These are phyloP conservation scores for Phrynocephalus guinanensis DNA, from an alignment of 2,797 vertebrate species.

Conservation along the genomic window DNA sequence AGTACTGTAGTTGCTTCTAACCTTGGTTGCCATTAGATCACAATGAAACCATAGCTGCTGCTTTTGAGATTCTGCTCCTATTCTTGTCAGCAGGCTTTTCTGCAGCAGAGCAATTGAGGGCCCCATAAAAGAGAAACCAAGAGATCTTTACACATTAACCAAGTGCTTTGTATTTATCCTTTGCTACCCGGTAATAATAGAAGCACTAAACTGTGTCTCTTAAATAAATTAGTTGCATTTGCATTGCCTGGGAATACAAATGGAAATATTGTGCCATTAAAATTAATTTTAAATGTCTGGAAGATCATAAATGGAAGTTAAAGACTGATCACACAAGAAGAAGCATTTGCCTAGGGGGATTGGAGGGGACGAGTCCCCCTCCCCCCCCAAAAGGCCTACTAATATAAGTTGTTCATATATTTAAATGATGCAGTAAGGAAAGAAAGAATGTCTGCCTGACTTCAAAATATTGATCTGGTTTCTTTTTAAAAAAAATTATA, in stretches of 20 bases:
- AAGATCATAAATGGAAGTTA: constrained; percentile 47
- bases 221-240: constrained; percentile 38
- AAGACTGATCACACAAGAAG: constrained; percentile 26
- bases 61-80: neutral
- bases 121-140: neutral
- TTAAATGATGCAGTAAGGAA: neutral
- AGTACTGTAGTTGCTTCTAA: neutral
- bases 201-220: constrained; percentile 17
- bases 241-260: constrained; percentile 23
- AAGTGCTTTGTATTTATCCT: constrained; percentile 5
- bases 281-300: constrained; percentile 43
- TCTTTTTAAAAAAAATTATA: neutral
- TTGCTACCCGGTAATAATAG: constrained; percentile 9
- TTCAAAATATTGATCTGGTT: neutral
- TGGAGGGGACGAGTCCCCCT: neutral
- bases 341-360: constrained; percentile 17
- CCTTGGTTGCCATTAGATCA: too few relatives aligned
- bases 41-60: neutral
- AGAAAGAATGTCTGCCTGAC: neutral
- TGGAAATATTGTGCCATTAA: constrained; percentile 37
- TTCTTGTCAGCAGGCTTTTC: neutral
- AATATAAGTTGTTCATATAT: neutral
- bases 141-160: constrained; percentile 16
- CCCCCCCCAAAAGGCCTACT: neutral
- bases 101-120: neutral